phyloP scores from a whole-genome alignment of 2,888 invertebrate genomes.

The Erannis defoliaria region DNA sequence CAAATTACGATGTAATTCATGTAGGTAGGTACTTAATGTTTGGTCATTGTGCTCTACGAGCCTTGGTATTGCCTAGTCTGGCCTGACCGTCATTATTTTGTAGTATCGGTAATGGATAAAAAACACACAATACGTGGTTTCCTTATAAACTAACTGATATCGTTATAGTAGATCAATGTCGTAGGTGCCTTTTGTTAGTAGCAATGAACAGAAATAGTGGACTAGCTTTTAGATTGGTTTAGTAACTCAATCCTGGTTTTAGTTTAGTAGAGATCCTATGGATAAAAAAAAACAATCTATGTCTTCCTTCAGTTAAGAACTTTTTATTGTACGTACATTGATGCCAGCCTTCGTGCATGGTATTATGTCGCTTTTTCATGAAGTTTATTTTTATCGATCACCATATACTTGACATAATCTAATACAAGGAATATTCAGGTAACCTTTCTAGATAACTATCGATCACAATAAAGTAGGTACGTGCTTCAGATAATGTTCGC shows the following conservation, averaged over 20 bases:
- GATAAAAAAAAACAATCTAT: too few relatives aligned
- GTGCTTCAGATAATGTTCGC: conserved; percentile 60
- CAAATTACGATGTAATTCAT: conserved; percentile 62
- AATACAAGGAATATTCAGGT: background rate
- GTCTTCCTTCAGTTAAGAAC: too few relatives aligned
- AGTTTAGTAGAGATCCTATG: too few relatives aligned
- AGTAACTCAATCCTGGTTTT: too few relatives aligned
- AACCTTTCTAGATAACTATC: conserved; percentile 28
- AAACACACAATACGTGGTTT: conserved; percentile 47
- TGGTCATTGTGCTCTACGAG: conserved; percentile 54
- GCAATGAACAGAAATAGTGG: background rate
- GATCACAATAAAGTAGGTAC: conserved; percentile 59
- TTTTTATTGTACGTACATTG: too few relatives aligned
- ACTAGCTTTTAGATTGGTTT: too few relatives aligned
- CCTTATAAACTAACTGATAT: conserved; percentile 23
- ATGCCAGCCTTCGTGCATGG: too few relatives aligned
- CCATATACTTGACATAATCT: too few relatives aligned
- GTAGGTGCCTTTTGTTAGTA: background rate
- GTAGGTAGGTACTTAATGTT: conserved; percentile 49
- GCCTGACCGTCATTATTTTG: conserved; percentile 60
- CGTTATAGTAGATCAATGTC: conserved; percentile 8
- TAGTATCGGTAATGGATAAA: conserved; percentile 56
- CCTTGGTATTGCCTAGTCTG: conserved; percentile 56
- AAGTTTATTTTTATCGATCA: too few relatives aligned
- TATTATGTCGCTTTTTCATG: too few relatives aligned